phyloP scores from a whole-genome alignment of 92 coral and sea anemone species.

The Nematostella vectensis region DNA sequence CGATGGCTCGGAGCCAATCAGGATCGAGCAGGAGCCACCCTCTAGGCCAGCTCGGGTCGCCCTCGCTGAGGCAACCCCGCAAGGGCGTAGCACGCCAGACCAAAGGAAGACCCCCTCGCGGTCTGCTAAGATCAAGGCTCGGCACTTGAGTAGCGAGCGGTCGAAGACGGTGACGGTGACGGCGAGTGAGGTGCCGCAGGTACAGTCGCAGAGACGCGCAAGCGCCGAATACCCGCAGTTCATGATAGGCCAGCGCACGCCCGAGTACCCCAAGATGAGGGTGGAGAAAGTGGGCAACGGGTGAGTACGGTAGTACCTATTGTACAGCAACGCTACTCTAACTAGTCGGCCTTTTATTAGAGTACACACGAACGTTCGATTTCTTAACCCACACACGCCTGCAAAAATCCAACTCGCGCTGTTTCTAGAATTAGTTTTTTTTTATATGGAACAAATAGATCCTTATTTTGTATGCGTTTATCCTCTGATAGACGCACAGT shows the following conservation, averaged over 20 bases:
- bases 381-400: too few relatives aligned
- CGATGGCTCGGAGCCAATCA: background rate
- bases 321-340: too few relatives aligned
- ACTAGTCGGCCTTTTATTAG: too few relatives aligned
- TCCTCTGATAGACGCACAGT: too few relatives aligned
- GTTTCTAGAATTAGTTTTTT: too few relatives aligned
- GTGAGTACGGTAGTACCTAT: too few relatives aligned
- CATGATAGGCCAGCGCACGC: slow-evolving; percentile 15
- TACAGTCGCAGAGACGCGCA: slow-evolving; percentile 23
- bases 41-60: background rate
- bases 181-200: slow-evolving; percentile 43
- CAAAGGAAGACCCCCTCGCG: slow-evolving; percentile 2
- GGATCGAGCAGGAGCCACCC: background rate
- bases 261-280: slow-evolving; percentile 26
- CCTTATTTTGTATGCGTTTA: too few relatives aligned
- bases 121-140: slow-evolving; percentile 11
- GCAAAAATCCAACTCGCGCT: too few relatives aligned
- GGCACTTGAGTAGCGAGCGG: slow-evolving; percentile 22
- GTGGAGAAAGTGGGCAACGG: slow-evolving; percentile 17
- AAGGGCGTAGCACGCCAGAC: slow-evolving; percentile 8
- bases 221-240: slow-evolving; percentile 30
- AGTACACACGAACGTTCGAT: too few relatives aligned
- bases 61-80: slow-evolving; percentile 7
- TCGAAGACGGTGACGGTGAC: slow-evolving; percentile 44
- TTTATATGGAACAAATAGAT: too few relatives aligned